Percentiles rank a stretch among this genome's conserved stretches.
Conservation (phyloP, 1,140 invertebrate species). For the Oryctes rhinoceros region DNA sequence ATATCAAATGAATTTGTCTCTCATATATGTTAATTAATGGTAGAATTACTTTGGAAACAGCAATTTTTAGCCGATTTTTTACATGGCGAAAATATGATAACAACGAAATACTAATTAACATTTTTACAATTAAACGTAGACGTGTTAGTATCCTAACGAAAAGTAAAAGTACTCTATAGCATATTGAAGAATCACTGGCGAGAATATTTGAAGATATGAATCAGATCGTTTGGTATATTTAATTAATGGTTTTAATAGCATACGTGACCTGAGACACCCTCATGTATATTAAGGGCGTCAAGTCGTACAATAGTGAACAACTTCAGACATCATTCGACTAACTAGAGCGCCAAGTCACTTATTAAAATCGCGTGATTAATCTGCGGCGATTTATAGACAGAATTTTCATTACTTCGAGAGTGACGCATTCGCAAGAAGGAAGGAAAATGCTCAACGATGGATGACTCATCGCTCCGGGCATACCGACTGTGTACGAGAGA, state of each 20-base stretch:
- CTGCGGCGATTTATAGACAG: constrained; percentile 30
- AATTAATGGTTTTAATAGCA: background rate
- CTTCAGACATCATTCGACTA: constrained; percentile 23
- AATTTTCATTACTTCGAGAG: constrained; percentile 27
- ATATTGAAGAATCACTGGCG: background rate
- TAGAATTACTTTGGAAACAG: too few relatives aligned
- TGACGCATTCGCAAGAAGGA: constrained; percentile 17
- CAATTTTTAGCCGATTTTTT: too few relatives aligned
- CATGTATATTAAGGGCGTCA: constrained; percentile 4
- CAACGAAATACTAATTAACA: too few relatives aligned
- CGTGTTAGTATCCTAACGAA: too few relatives aligned
- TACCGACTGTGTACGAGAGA: background rate
- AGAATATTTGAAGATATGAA: background rate
- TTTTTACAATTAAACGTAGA: too few relatives aligned
- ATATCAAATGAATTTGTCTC: too few relatives aligned
- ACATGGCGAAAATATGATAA: too few relatives aligned
- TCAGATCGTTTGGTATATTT: background rate
- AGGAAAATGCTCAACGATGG: background rate
- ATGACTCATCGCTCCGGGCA: constrained; percentile 25
- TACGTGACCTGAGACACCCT: constrained; percentile 3
- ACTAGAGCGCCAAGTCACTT: constrained; percentile 17
- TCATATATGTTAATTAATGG: too few relatives aligned
- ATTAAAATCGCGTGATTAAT: constrained; percentile 32
- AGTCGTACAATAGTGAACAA: background rate
- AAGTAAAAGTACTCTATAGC: too few relatives aligned